These are phyloP conservation scores for Oenanthe melanoleuca DNA, from an alignment of 2,113 vertebrate genomes.

Conservation along the genomic window DNA sequence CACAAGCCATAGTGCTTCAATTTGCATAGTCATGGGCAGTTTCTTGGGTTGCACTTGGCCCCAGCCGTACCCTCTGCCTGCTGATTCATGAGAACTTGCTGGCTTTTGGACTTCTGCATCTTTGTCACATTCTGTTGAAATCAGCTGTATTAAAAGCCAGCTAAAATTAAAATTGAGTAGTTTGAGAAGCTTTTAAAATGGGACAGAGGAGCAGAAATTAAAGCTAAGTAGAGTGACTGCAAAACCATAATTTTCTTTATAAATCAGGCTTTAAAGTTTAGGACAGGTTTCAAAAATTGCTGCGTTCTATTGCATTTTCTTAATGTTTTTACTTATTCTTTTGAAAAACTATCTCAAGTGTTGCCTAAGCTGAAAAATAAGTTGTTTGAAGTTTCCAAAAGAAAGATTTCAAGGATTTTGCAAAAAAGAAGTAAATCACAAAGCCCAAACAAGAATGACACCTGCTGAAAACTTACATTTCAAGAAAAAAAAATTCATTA, in stretches of 20 bases:
- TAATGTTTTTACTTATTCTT: not conserved
- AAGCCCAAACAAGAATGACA: not conserved
- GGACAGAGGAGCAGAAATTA: not conserved
- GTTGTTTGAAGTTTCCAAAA: not conserved
- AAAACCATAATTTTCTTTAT: not conserved
- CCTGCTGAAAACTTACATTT: not conserved
- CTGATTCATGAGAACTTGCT: not conserved
- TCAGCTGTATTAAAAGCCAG: not conserved
- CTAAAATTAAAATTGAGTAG: not conserved
- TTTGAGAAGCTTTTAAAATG: not conserved
- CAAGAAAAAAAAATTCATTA: not conserved
- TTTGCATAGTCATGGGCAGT: not conserved
- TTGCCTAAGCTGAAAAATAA: not conserved
- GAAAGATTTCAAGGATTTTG: not conserved
- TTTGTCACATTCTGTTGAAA: not conserved
- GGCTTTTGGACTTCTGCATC: not conserved
- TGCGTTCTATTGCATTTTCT: not conserved
- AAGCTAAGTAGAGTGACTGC: not conserved
- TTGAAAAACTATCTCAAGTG: not conserved
- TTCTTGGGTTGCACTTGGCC: not conserved
- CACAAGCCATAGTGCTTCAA: rapidly evolving
- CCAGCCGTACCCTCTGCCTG: not conserved
- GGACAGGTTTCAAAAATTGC: not conserved
- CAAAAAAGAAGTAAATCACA: not conserved
- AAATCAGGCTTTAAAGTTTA: not conserved